These are phyloP conservation scores for Chiridota heheva DNA, from an alignment of 35 echinoderm and acorn worm genomes.

Conservation along the genomic window DNA sequence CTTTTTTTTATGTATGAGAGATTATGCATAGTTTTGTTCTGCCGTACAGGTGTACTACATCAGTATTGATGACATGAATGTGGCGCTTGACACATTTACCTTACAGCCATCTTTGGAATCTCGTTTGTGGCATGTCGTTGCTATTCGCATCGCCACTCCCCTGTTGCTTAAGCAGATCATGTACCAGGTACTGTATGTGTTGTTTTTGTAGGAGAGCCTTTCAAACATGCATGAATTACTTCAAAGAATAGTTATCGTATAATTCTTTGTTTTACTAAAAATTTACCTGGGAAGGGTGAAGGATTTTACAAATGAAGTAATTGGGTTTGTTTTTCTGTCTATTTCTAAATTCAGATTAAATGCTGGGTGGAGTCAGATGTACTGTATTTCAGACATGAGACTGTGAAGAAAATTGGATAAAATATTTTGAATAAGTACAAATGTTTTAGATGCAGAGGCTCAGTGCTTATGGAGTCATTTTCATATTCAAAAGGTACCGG, in stretches of 20 bases:
- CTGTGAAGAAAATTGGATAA: too few relatives aligned
- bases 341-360: too few relatives aligned
- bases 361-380: too few relatives aligned
- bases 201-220: not conserved
- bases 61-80: conserved; percentile 73
- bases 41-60: conserved; percentile 75
- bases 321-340: not conserved
- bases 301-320: not conserved
- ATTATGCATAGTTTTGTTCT: too few relatives aligned
- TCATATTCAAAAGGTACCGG: too few relatives aligned
- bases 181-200: conserved; percentile 55
- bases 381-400: too few relatives aligned
- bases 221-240: not conserved
- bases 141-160: conserved; percentile 74
- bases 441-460: too few relatives aligned
- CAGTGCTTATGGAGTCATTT: too few relatives aligned
- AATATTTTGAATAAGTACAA: too few relatives aligned
- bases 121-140: conserved; percentile 76
- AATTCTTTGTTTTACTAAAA: too few relatives aligned
- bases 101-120: conserved; percentile 67
- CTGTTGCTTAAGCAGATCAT: conserved; percentile 71
- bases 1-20: too few relatives aligned
- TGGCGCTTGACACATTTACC: conserved; percentile 76
- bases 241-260: not conserved
- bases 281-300: too few relatives aligned